Percentiles rank a stretch among this genome's conserved stretches.
These are phyloP conservation scores for Eupithecia centaureata DNA, from an alignment of 2,888 invertebrate genomes.

Conservation along the genomic window DNA sequence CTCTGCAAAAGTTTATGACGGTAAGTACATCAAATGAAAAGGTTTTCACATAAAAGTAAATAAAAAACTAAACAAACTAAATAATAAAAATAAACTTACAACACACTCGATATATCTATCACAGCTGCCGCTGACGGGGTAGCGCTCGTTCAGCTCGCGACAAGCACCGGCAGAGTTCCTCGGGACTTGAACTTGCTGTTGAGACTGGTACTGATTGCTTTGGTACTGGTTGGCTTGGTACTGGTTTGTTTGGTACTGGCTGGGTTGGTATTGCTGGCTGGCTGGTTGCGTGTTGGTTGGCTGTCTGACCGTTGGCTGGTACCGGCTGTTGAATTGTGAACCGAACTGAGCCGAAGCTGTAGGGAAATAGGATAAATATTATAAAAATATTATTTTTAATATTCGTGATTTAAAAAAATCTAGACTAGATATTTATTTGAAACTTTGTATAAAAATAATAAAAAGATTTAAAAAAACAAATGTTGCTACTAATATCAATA, in stretches of 20 bases:
- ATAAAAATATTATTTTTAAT: background rate
- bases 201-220: constrained; percentile 43
- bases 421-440: no score
- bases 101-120: constrained; percentile 88
- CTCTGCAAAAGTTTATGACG: background rate
- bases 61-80: no score
- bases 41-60: no score
- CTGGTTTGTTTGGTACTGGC: constrained; percentile 43
- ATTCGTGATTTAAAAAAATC: no score
- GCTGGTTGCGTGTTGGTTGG: constrained; percentile 32
- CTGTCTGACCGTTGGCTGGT: constrained; percentile 32
- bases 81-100: constrained; percentile 17
- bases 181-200: constrained; percentile 43
- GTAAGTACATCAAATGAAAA: background rate
- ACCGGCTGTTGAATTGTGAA: constrained; percentile 33
- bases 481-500: no score
- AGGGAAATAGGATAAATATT: background rate
- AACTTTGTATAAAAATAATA: no score
- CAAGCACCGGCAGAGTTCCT: constrained; percentile 70
- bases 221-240: constrained; percentile 44
- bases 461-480: no score
- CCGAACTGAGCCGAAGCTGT: constrained; percentile 62
- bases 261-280: constrained; percentile 40
- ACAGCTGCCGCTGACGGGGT: constrained; percentile 87
- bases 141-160: constrained; percentile 88